Conservation (phyloP, 2,888 invertebrate species). For the Sylvicola cinctus region DNA sequence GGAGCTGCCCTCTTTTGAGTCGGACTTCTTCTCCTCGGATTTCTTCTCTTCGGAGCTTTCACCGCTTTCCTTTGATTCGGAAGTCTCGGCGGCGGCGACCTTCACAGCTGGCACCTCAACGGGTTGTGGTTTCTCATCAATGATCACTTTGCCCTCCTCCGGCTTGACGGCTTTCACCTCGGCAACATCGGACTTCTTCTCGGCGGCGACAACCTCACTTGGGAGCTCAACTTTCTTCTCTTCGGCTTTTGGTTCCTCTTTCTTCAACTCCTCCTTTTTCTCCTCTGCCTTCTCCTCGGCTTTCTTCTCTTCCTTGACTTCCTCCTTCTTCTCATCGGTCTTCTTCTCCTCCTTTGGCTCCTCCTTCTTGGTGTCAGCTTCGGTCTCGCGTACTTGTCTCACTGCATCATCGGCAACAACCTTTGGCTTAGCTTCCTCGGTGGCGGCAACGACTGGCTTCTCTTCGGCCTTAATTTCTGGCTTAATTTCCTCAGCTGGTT, state of each 20-base stretch:
- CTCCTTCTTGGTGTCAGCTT: constrained; percentile 9
- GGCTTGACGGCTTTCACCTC: too few relatives aligned
- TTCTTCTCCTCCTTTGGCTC: constrained; percentile 8
- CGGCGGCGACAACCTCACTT: constrained; percentile 8
- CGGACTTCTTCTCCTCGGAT: too few relatives aligned
- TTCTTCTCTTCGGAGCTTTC: too few relatives aligned
- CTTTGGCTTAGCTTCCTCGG: constrained; percentile 6
- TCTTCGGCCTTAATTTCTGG: constrained; percentile 21
- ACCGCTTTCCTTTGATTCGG: too few relatives aligned
- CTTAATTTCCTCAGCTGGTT: constrained; percentile 21
- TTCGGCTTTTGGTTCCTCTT: constrained; percentile 9
- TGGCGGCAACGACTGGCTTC: constrained; percentile 8
- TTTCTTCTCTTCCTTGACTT: constrained; percentile 6
- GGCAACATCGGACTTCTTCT: too few relatives aligned
- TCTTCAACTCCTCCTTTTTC: constrained; percentile 18
- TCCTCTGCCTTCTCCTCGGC: constrained; percentile 24
- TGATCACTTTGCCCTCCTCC: too few relatives aligned
- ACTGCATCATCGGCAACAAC: constrained; percentile 3
- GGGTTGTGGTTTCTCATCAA: too few relatives aligned
- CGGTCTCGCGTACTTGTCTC: constrained; percentile 16
- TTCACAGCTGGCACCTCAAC: too few relatives aligned
- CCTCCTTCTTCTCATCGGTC: constrained; percentile 4
- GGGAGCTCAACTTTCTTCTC: constrained; percentile 8
- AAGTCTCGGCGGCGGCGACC: too few relatives aligned
- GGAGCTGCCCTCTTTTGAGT: too few relatives aligned